A percentile compares a stretch with the other conserved stretches of the same genome.
phyloP scores from a whole-genome alignment of 2,113 vertebrate genomes.

The Thunnus thynnus region DNA sequence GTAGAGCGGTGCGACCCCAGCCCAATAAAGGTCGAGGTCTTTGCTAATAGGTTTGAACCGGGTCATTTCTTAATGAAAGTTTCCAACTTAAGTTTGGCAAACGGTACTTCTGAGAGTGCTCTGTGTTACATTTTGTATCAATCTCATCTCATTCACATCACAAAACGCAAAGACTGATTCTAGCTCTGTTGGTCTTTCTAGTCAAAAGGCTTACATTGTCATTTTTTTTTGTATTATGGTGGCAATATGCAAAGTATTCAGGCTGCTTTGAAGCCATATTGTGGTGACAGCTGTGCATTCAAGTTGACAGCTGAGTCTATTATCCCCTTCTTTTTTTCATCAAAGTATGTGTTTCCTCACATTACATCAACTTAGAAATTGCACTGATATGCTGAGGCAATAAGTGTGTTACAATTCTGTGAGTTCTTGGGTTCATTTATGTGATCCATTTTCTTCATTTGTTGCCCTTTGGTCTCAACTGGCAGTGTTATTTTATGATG shows the following conservation, averaged over 20 bases:
- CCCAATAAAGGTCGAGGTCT: conserved; percentile 68
- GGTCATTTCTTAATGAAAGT: conserved; percentile 54
- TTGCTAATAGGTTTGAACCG: conserved; percentile 60
- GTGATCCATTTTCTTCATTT: conserved; percentile 38
- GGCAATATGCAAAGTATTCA: conserved; percentile 44
- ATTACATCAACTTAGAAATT: conserved; percentile 63
- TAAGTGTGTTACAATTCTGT: conserved; percentile 7
- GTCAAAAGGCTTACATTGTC: conserved; percentile 32
- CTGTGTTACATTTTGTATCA: not conserved
- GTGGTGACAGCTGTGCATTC: conserved; percentile 62
- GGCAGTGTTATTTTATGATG: conserved; percentile 10
- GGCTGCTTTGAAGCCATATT: conserved; percentile 62
- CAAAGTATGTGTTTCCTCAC: conserved; percentile 63
- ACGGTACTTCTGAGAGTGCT: not conserved
- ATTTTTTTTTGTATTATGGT: conserved; percentile 54
- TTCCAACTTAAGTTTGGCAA: not conserved
- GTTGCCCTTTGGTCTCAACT: conserved; percentile 1
- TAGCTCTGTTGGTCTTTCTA: not conserved
- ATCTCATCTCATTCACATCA: not conserved
- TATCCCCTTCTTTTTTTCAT: conserved; percentile 50
- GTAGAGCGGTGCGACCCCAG: conserved; percentile 61
- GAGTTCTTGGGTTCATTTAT: conserved; percentile 11
- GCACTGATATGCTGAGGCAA: conserved; percentile 39
- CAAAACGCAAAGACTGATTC: not conserved
- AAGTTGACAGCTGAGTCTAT: conserved; percentile 62